These are phyloP conservation scores for Rhizomys pruinosus DNA, from an alignment of 2,113 vertebrate genomes.

Conservation along the genomic window DNA sequence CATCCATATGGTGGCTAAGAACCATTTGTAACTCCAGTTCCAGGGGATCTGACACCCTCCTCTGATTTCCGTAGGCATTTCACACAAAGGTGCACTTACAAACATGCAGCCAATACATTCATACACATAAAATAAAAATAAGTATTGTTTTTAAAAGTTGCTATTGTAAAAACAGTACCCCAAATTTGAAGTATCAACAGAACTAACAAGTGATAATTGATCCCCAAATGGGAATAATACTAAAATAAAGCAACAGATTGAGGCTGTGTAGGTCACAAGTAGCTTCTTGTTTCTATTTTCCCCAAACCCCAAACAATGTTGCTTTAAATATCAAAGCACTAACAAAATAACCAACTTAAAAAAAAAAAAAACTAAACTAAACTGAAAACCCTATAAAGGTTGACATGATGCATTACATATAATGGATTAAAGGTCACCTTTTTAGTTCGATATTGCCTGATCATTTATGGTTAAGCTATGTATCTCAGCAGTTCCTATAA, in stretches of 20 bases:
- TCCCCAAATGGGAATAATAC: neutral
- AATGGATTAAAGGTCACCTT: conserved; percentile 16
- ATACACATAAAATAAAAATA: too few relatives aligned
- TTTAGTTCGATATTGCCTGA: conserved; percentile 24
- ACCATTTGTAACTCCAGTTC: too few relatives aligned
- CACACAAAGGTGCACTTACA: too few relatives aligned
- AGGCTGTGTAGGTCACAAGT: neutral
- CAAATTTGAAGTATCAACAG: neutral
- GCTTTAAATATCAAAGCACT: conserved; percentile 51
- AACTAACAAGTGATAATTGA: neutral
- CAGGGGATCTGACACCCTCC: too few relatives aligned
- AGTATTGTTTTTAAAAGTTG: too few relatives aligned
- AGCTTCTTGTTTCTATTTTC: neutral
- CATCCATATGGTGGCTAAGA: too few relatives aligned
- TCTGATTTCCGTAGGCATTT: too few relatives aligned
- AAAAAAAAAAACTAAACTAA: neutral
- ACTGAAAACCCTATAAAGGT: neutral
- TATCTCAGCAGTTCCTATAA: conserved; percentile 42
- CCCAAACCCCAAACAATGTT: neutral
- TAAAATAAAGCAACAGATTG: conserved; percentile 36
- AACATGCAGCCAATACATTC: too few relatives aligned
- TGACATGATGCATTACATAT: conserved; percentile 28
- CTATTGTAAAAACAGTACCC: neutral
- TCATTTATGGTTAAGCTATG: conserved; percentile 39
- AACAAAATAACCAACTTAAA: conserved; percentile 5